Evolutionary conservation across 2,797 vertebrate genomes (phyloP), one percentile per base, ranked within the genome.

Genomic region (Halcyon chelicuti): DNA sequence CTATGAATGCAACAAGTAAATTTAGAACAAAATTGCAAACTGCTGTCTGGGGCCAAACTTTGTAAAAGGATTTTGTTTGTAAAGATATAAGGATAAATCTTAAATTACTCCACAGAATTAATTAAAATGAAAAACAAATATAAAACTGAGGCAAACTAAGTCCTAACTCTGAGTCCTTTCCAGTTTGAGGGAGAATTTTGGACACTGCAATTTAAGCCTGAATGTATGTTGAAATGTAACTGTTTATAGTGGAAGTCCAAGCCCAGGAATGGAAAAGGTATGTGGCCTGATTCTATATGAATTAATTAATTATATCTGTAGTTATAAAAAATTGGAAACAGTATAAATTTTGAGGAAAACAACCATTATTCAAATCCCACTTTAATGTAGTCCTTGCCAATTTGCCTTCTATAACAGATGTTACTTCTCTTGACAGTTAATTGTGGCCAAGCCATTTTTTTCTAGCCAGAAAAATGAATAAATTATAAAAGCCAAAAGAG

Each of bases 341-440:
- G 65, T 70, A 39, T 86, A 78, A 74, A 86, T 91, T 93, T 96
- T 86, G 78, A 88, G 51, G 89, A 95, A 93, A 96, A 94, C 72
- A 94, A 40, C 63, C 29, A 15, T 86, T 91, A 93, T 77, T 83
- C 81, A 88, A 88, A 84, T 70, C 70, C 55, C 57, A 66, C 95
- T 97, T 97, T 82, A 54, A 93, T n/a, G 57, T 71, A 61, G 39
- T 52, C 83, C 62, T 95, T 9, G 90, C 84, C 91, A 95, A 83
- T 90, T 93, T 97, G 81, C 84, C 87, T 97, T 84, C 87, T 33
- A 46, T 87, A 97, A 92, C 96, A 92, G 93, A 96, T 96, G 90
- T 75, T 94, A 68, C 67, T 96, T 95, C 83, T 86, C 94, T 90
- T 96, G 76, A 90, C 79, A 93, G 62, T 82, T 68, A 86, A 80